Conservation (phyloP, 1,140 invertebrate genomes). For the Manduca sexta region DNA sequence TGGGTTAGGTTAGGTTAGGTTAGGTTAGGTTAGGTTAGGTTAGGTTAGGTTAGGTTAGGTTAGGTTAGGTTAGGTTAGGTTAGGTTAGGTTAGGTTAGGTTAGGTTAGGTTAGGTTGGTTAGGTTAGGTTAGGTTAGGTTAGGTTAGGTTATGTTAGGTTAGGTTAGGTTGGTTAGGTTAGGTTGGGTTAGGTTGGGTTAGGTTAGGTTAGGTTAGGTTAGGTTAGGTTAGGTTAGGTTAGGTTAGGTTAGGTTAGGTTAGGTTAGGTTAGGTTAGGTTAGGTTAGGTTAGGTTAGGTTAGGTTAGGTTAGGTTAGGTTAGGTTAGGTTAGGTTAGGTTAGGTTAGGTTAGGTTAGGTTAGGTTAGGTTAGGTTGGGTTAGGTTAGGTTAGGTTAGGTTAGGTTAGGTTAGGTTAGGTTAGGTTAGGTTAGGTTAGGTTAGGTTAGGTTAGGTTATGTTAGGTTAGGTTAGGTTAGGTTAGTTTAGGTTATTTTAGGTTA, state of each 20-base stretch:
- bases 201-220: constrained; percentile 5
- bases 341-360: background rate
- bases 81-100: no score
- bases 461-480: no score
- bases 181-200: constrained; percentile 12
- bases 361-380: background rate
- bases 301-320: no score
- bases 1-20: constrained; percentile 35
- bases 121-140: no score
- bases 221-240: constrained; percentile 8
- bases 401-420: constrained; percentile 33
- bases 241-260: constrained; percentile 9
- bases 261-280: constrained; percentile 30
- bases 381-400: constrained; percentile 33
- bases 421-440: constrained; percentile 24
- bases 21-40: constrained; percentile 17
- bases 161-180: constrained; percentile 8
- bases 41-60: constrained; percentile 7
- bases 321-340: no score
- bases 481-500: no score
- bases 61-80: no score
- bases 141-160: background rate
- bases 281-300: constrained; percentile 26
- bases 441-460: no score
- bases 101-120: no score